phyloP scores from a whole-genome alignment of 30 jellyfish, hydroid and myxozoan species.

The Hydractinia echinata region DNA sequence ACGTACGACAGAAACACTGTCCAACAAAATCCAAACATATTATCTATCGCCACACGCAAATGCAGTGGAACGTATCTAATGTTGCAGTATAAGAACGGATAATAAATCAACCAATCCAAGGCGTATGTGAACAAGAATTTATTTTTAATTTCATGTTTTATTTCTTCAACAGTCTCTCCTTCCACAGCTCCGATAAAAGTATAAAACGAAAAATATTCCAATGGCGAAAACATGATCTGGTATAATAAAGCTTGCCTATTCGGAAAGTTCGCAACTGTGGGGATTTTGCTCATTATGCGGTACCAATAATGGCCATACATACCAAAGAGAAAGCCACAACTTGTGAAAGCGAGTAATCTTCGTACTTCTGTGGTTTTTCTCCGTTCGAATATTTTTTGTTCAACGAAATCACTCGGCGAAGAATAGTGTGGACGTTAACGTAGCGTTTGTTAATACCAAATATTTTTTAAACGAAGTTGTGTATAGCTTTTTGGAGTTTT shows the following conservation, averaged over 20 bases:
- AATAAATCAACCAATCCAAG: neutral
- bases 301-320: slow-evolving; percentile 4
- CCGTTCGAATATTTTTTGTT: neutral
- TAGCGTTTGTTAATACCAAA: neutral
- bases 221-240: slow-evolving; percentile 4
- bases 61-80: slow-evolving; percentile 2
- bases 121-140: neutral
- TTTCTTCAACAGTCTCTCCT: slow-evolving; percentile 1
- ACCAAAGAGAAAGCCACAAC: neutral
- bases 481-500: neutral
- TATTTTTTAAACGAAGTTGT: neutral
- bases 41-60: neutral
- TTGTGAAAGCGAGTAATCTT: neutral
- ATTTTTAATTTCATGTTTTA: neutral
- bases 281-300: neutral
- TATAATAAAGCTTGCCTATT: neutral
- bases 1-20: neutral
- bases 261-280: neutral
- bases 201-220: neutral
- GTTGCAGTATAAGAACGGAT: neutral
- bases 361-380: neutral
- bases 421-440: neutral
- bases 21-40: neutral
- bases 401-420: neutral
- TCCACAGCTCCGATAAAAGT: neutral